Evolutionary conservation across 2,888 invertebrate genomes (phyloP), one percentile per base, ranked within the genome.

Genomic region (Pachycephus smyrnensis): DNA sequence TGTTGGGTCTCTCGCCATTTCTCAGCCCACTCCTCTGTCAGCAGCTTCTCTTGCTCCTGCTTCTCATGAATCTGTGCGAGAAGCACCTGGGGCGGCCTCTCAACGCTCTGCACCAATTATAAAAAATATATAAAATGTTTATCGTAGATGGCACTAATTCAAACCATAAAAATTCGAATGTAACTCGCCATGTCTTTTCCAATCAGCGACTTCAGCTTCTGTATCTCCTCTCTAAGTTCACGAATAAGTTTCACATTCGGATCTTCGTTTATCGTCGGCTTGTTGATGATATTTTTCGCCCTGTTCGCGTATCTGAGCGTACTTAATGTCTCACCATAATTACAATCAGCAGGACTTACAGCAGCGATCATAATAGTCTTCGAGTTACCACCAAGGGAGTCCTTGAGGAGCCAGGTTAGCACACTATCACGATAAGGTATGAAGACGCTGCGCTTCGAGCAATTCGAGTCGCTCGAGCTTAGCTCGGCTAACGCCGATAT

Each of bases 341-440:
- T 97, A 89, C 96, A 96, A 92, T 97, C 97, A 11, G 96, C 96
- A 0, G 96, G 96, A 90, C 94, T 94, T 80, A 95, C 95, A 32
- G 96, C 96, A 36, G 97, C 97, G 81, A 97, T 96, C 97, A 97
- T 97, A 82, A 97, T 97, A 0, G 97, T 97, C 91, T 97, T 97
- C 15, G 97, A 96, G 92, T 97, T 97, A 1, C 97, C 97, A 0
- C 97, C 97, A 75, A 97, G 93, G 81, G 97, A 97, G 88, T 97
- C 97, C 90, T 97, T 97, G 11, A 97, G 93, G 77, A 97, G 92
- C 97, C 97, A 97, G 4, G 97, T 97, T 23, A 97, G 93, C 75
- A 97, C 96, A 0, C 97, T 97, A 92, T 97, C 97, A 11, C 97
- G 93, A 92, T 97, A 97, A 4, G 97, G 97, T 85, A 97, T 97